Conservation (phyloP, 2,888 invertebrate species). For the Cataglyphis altisquamis region DNA sequence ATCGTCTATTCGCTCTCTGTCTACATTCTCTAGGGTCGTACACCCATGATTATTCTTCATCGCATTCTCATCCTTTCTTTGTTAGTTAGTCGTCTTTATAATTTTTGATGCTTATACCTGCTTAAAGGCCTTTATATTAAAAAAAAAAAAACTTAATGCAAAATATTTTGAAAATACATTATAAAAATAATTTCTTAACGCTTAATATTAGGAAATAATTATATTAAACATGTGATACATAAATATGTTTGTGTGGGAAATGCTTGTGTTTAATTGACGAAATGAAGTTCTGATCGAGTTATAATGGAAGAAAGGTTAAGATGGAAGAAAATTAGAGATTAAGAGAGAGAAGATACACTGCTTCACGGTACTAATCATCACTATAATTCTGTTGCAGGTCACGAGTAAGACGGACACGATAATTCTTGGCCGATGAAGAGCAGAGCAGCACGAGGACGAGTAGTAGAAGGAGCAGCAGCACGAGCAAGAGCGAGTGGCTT, state of each 20-base stretch:
- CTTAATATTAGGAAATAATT: neutral
- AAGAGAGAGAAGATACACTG: neutral
- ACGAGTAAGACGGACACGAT: conserved; percentile 81
- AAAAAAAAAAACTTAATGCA: no score
- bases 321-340: neutral
- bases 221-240: neutral
- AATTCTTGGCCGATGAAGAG: conserved; percentile 82
- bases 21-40: conserved; percentile 80
- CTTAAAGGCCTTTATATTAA: conserved; percentile 17
- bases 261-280: neutral
- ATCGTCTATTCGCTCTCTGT: conserved; percentile 76
- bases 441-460: conserved; percentile 73
- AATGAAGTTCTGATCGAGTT: neutral
- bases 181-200: neutral
- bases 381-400: conserved; percentile 73
- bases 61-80: conserved; percentile 38
- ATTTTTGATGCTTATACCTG: conserved; percentile 41
- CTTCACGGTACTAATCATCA: neutral
- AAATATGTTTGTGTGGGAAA: neutral
- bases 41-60: conserved; percentile 71
- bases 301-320: neutral
- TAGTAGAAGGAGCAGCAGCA: conserved; percentile 87
- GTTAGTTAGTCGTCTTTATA: conserved; percentile 44
- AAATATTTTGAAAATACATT: neutral
- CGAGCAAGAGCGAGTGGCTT: conserved; percentile 73